These are phyloP conservation scores for Hypsibius dujardini DNA, from an alignment of 1,140 invertebrate genomes.

Conservation along the genomic window DNA sequence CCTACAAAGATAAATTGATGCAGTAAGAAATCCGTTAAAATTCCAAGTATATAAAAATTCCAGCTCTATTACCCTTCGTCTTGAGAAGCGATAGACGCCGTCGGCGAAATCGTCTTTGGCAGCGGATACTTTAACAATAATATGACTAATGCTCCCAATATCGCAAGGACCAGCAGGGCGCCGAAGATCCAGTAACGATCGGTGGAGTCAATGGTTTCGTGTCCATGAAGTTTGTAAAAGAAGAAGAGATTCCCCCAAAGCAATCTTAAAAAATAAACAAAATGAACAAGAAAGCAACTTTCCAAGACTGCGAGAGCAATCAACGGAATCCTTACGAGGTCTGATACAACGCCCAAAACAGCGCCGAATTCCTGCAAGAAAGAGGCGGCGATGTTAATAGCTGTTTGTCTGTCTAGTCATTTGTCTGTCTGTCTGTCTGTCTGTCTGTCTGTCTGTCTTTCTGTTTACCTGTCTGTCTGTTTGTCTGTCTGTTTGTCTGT, in stretches of 20 bases:
- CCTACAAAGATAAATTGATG: background rate
- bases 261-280: slow-evolving; percentile 46
- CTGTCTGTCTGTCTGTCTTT: too few relatives aligned
- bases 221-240: slow-evolving; percentile 65
- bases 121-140: slow-evolving; percentile 29
- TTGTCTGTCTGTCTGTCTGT: too few relatives aligned
- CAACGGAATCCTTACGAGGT: slow-evolving; percentile 42
- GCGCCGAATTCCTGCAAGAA: slow-evolving; percentile 62
- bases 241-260: slow-evolving; percentile 85
- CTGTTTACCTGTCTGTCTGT: too few relatives aligned
- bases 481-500: too few relatives aligned
- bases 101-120: background rate
- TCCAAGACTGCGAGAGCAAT: background rate
- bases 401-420: too few relatives aligned
- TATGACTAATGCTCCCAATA: slow-evolving; percentile 50
- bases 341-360: slow-evolving; percentile 89
- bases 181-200: slow-evolving; percentile 54
- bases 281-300: background rate
- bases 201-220: slow-evolving; percentile 42
- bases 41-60: background rate
- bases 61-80: background rate
- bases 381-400: background rate
- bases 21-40: background rate
- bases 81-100: background rate
- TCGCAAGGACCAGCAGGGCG: slow-evolving; percentile 46